These are phyloP conservation scores for Onychomys leucogaster DNA, from an alignment of 2,797 vertebrate species.

Conservation along the genomic window DNA sequence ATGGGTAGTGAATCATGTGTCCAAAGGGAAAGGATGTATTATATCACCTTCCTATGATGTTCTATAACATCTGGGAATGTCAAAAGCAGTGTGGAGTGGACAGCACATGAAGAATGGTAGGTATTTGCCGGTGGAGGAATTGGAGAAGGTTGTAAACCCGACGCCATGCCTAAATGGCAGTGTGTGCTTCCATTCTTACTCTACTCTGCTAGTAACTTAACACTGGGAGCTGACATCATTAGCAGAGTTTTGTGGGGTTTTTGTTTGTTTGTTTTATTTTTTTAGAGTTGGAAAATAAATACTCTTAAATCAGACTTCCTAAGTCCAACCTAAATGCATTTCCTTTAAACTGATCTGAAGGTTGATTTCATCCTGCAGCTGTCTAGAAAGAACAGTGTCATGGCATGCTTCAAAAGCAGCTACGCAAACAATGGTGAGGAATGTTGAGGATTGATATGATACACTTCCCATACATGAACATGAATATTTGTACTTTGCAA, in stretches of 20 bases:
- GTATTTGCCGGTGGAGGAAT: conserved; percentile 3
- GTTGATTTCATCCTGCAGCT: conserved; percentile 44
- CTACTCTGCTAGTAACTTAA: neutral
- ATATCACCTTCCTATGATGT: conserved; percentile 50
- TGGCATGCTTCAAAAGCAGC: neutral
- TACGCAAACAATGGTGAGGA: conserved; percentile 21
- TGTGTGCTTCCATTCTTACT: neutral
- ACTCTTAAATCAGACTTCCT: conserved; percentile 66
- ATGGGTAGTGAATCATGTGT: conserved; percentile 73
- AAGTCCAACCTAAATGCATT: conserved; percentile 68
- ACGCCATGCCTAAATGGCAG: neutral
- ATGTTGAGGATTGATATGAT: conserved; percentile 51
- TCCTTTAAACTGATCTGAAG: conserved; percentile 43
- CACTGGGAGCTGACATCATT: conserved; percentile 10
- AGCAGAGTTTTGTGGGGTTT: neutral
- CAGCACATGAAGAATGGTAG: conserved; percentile 54
- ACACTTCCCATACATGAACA: conserved; percentile 7
- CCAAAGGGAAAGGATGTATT: conserved; percentile 70
- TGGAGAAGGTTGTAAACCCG: conserved; percentile 47
- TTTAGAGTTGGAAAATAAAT: conserved; percentile 65
- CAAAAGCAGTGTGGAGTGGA: conserved; percentile 15
- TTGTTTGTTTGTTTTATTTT: neutral
- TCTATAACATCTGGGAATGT: conserved; percentile 66
- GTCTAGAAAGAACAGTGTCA: neutral
- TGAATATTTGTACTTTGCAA: conserved; percentile 36